Conservation (phyloP, 92 coral and sea anemone species). For the Phenganax marumi region DNA sequence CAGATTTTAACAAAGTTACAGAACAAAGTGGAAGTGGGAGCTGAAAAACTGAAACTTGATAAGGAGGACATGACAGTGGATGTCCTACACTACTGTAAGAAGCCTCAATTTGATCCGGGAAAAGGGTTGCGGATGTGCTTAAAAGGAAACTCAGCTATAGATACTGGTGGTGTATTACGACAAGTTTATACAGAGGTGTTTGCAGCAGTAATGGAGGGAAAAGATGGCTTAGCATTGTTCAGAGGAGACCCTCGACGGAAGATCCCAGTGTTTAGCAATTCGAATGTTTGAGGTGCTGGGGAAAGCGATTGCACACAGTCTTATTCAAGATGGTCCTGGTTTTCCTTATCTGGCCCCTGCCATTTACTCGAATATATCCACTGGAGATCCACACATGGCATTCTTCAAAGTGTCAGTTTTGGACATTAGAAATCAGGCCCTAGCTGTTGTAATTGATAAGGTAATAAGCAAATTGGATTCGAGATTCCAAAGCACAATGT, state of each 20-base stretch:
- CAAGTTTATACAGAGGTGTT: too few relatives aligned
- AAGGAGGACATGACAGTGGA: background rate
- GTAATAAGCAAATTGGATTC: background rate
- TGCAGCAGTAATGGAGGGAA: too few relatives aligned
- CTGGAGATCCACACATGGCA: slow-evolving; percentile 61
- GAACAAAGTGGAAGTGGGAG: background rate
- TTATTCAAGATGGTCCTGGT: slow-evolving; percentile 41
- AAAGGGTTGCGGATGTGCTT: slow-evolving; percentile 46
- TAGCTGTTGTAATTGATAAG: background rate
- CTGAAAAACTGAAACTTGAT: background rate
- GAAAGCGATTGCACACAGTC: too few relatives aligned
- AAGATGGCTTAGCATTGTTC: too few relatives aligned
- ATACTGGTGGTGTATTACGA: too few relatives aligned
- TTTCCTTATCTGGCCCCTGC: slow-evolving; percentile 64
- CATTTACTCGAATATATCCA: slow-evolving; percentile 25
- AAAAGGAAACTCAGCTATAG: too few relatives aligned
- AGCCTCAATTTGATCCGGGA: background rate
- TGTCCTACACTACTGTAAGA: background rate
- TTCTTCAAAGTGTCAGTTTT: slow-evolving; percentile 40
- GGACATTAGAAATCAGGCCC: background rate
- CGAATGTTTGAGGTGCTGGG: too few relatives aligned
- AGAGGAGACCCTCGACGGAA: too few relatives aligned
- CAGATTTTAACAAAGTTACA: background rate
- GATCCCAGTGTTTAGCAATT: too few relatives aligned
- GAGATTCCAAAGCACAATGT: too few relatives aligned